A percentile compares a stretch with the other conserved stretches of the same genome.
Evolutionary conservation across 2,797 vertebrate genomes (phyloP).

Genomic region (Bovichtus diacanthus): DNA sequence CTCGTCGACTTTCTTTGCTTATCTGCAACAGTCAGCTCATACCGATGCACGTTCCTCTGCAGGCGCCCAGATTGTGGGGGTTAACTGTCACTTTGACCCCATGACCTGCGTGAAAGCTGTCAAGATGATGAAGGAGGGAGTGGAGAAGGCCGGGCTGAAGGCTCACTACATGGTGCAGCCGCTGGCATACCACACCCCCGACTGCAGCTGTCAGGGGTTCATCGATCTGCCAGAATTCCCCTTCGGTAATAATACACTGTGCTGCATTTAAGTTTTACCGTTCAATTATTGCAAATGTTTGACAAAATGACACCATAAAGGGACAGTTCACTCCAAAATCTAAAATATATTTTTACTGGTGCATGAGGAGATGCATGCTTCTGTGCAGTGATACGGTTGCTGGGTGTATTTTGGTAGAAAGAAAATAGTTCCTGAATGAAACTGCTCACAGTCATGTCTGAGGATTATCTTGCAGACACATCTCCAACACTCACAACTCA

Average conservation of each 20-base stretch:
- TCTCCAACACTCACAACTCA: too few relatives aligned
- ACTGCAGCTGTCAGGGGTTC: constrained; percentile 95
- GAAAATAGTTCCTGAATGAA: too few relatives aligned
- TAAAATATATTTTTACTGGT: too few relatives aligned
- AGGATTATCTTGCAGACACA: too few relatives aligned
- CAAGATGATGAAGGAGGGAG: constrained; percentile 88
- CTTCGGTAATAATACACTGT: constrained; percentile 80
- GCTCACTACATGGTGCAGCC: constrained; percentile 95
- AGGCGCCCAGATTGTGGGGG: constrained; percentile 94
- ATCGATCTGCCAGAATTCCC: constrained; percentile 97
- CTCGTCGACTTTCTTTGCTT: not conserved
- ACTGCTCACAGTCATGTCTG: too few relatives aligned
- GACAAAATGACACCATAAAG: too few relatives aligned
- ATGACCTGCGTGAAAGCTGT: constrained; percentile 88
- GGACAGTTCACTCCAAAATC: too few relatives aligned
- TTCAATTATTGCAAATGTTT: too few relatives aligned
- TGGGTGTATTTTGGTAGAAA: too few relatives aligned
- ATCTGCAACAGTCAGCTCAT: constrained; percentile 31
- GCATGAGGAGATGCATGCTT: too few relatives aligned
- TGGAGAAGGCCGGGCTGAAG: constrained; percentile 91
- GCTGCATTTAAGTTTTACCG: not conserved
- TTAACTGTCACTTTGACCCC: constrained; percentile 98
- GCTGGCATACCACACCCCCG: constrained; percentile 82
- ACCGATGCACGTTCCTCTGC: constrained; percentile 19
- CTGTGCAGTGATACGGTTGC: too few relatives aligned